Evolutionary conservation across 2,113 vertebrate species (phyloP).

Genomic region (Progne subis): DNA sequence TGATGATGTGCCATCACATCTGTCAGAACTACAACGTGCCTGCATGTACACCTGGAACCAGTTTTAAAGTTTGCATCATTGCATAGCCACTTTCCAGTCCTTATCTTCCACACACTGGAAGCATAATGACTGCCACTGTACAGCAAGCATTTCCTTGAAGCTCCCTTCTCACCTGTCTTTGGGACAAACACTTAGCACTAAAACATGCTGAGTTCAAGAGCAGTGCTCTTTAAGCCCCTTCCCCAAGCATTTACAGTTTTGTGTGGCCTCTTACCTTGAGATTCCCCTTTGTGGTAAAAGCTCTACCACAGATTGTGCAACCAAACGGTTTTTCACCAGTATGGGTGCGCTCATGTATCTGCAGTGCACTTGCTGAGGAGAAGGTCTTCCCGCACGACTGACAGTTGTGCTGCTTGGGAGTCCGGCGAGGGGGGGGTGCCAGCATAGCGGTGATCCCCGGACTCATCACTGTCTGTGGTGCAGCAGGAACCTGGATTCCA

Average conservation of each 20-base stretch:
- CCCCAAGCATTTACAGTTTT: constrained; percentile 45
- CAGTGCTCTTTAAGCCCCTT: background rate
- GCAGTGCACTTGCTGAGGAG: constrained; percentile 97
- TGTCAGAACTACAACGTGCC: background rate
- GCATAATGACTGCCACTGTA: fast-evolving
- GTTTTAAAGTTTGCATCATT: background rate
- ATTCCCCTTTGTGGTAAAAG: constrained; percentile 99
- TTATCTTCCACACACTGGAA: background rate
- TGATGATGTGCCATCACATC: background rate
- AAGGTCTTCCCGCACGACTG: constrained; percentile 98
- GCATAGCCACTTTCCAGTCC: background rate
- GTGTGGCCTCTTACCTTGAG: constrained; percentile 89
- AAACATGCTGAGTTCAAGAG: background rate
- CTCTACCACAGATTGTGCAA: constrained; percentile 97
- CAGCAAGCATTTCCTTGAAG: background rate
- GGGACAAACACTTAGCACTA: background rate
- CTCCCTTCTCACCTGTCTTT: background rate
- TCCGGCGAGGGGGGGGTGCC: constrained; percentile 93
- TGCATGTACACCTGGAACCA: background rate
- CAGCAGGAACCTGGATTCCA: constrained; percentile 87
- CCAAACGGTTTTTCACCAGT: constrained; percentile 98
- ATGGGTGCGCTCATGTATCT: constrained; percentile 99
- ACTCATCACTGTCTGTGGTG: constrained; percentile 88
- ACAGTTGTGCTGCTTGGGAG: constrained; percentile 99
- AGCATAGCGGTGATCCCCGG: constrained; percentile 92